phyloP scores from a whole-genome alignment of 1,140 invertebrate genomes.

The Telenomus remus region DNA sequence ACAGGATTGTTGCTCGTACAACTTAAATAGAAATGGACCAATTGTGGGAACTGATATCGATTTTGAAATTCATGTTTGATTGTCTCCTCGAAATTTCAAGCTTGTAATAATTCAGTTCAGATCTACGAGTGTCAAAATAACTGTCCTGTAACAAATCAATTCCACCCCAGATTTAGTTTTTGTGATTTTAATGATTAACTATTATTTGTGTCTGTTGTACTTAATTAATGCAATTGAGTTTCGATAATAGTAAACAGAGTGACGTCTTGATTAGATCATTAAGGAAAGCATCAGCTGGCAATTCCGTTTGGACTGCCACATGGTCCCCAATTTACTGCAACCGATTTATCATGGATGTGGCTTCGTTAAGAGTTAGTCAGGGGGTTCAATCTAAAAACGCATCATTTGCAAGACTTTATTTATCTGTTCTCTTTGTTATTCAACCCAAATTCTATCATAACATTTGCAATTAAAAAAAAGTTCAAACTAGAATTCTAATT shows the following conservation, averaged over 20 bases:
- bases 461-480: too few relatives aligned
- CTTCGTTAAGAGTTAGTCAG: slow-evolving; percentile 4
- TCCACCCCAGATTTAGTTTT: too few relatives aligned
- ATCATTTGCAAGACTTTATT: too few relatives aligned
- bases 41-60: slow-evolving; percentile 38
- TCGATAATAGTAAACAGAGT: neutral
- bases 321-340: slow-evolving; percentile 14
- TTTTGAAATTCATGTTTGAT: slow-evolving; percentile 55
- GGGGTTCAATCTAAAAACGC: neutral
- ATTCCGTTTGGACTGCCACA: neutral
- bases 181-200: too few relatives aligned
- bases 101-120: slow-evolving; percentile 24
- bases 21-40: slow-evolving; percentile 41
- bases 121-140: slow-evolving; percentile 30
- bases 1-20: slow-evolving; percentile 41
- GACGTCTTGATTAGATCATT: too few relatives aligned
- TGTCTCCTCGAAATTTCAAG: slow-evolving; percentile 21
- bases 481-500: too few relatives aligned
- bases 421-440: too few relatives aligned
- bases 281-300: too few relatives aligned
- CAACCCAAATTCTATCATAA: too few relatives aligned
- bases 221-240: neutral
- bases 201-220: too few relatives aligned
- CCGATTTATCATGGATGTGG: slow-evolving; percentile 8
- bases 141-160: slow-evolving; percentile 15